Evolutionary conservation across 2,113 vertebrate genomes (phyloP), one percentile per base, ranked within the genome.

Genomic region (Bujurquina vittata): DNA sequence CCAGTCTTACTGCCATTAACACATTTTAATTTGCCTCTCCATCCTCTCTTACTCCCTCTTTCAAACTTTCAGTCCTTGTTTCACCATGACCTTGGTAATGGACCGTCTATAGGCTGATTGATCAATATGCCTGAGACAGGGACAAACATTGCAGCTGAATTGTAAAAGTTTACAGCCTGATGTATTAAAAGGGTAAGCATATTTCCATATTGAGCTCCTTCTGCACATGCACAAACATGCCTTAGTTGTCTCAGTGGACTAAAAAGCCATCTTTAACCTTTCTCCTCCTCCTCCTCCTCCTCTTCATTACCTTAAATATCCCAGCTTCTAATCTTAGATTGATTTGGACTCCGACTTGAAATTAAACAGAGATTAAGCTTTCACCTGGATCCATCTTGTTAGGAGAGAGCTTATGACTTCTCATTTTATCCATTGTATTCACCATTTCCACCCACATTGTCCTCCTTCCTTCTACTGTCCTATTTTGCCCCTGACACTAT

Each of bases 61-160:
- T 84, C 5, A 78, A 87, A 62, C 75, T 59, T 46, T 56, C 56
- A 84, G 35, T 84, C 33, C 20, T 61, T 7, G 33, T 80, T 84
- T 79, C 72, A 72, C 31, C 83, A 72, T 10, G 23, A 88, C 91
- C 86, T 91, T 90, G 83, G 79, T 82, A 43, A 74, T 20, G 8
- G 62, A 77, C 35, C 17, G 37, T 87, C 23, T 31, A 4, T 2
- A 3, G n/a, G 26, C 11, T 52, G 65, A 73, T 63, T 79, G 3
- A 86, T 86, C 37, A 57, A 62, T 84, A 40, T 52, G 14, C 33
- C 63, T 49, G 37, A 14, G 77, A 56, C 14, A 31, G 55, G 76
- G 20, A 69, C 9, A 22, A 37, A 63, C 6, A n/a, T 12, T n/a
- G 52, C 40, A 77, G 49, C 6, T 81, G 43, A 77, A 65, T 61